These are phyloP conservation scores for Metellina segmentata DNA, from an alignment of 2,888 invertebrate genomes.

Conservation along the genomic window DNA sequence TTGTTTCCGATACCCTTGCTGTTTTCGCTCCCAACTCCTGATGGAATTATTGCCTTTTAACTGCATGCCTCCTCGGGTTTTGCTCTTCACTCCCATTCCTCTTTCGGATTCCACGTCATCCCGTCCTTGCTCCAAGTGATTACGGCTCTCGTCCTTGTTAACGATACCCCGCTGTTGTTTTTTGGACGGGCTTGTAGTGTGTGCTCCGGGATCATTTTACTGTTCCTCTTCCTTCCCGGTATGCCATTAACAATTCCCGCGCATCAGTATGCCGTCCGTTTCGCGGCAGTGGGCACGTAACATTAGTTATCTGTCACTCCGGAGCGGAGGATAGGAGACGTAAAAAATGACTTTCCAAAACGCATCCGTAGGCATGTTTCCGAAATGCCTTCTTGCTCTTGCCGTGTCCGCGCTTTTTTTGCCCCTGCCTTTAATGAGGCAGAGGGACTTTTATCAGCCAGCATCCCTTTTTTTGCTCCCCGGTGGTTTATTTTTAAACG, in stretches of 20 bases:
- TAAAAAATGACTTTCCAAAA: constrained; percentile 13
- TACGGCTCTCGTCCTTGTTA: too few relatives aligned
- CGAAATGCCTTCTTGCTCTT: constrained; percentile 23
- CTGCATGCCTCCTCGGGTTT: too few relatives aligned
- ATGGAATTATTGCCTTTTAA: too few relatives aligned
- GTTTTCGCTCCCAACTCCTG: too few relatives aligned
- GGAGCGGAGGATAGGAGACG: background rate
- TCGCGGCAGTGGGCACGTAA: constrained; percentile 11
- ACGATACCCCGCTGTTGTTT: background rate
- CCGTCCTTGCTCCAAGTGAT: background rate
- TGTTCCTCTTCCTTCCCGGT: background rate
- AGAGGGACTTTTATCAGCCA: constrained; percentile 10
- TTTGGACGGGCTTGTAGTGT: background rate
- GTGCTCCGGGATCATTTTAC: background rate
- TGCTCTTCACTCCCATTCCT: too few relatives aligned
- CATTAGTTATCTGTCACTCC: constrained; percentile 43
- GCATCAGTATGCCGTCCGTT: background rate
- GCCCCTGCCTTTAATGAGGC: constrained; percentile 44
- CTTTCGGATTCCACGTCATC: background rate
- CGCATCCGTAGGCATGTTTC: constrained; percentile 29
- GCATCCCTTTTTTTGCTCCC: background rate
- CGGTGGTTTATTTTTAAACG: constrained; percentile 38
- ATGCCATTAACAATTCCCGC: constrained; percentile 20
- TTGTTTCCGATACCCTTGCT: too few relatives aligned
- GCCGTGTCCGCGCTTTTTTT: constrained; percentile 3